Evolutionary conservation across 1,140 invertebrate species (phyloP), one percentile per base, ranked within the genome.

Genomic region (Melipona quadrifasciata): DNA sequence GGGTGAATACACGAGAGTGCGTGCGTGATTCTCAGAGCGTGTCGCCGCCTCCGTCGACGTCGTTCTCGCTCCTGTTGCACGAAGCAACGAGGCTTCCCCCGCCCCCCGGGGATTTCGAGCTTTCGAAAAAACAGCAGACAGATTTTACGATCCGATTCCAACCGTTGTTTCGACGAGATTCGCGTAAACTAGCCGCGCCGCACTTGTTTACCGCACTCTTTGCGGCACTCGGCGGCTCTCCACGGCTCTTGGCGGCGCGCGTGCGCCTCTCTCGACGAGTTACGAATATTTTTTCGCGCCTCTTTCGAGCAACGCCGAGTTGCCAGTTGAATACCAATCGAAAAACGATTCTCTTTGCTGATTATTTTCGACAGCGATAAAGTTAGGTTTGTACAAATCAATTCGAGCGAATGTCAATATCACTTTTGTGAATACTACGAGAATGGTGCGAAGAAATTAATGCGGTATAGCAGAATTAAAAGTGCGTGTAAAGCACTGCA

Each of bases 1-100:
- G 81, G 86, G 86, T 86, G 84, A 86, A 88, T 88, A 81, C 72
- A 71, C 70, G 85, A 88, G 75, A 76, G 73, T 64, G 73, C 74
- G 79, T 64, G 65, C 72, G 71, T 77, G 64, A 47, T 78, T n/a
- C 57, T 70, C 58, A 34, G 51, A 55, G 64, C 77, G 73, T 85
- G 86, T 81, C 79, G 19, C 39, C 64, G 31, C 12, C 17, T 64
- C 17, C 80, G 34, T 19, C 71, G 53, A 17, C 19, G 39, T 57
- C 82, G 64, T 84, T 84, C 65, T 68, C 39, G 68, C 80, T 84
- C 58, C 76, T 80, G 83, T 80, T 80, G 58, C 78, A 21, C 68
- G 70, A 73, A 74, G 74, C 83, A 73, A 57, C 47, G 19, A 21
- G 27, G 51, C 31, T 79, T 58, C 74, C 12, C 76, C n/a, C n/a